Base-by-base conservation (phyloP, 2,888 invertebrate genomes). In the Nomada flava region DNA sequence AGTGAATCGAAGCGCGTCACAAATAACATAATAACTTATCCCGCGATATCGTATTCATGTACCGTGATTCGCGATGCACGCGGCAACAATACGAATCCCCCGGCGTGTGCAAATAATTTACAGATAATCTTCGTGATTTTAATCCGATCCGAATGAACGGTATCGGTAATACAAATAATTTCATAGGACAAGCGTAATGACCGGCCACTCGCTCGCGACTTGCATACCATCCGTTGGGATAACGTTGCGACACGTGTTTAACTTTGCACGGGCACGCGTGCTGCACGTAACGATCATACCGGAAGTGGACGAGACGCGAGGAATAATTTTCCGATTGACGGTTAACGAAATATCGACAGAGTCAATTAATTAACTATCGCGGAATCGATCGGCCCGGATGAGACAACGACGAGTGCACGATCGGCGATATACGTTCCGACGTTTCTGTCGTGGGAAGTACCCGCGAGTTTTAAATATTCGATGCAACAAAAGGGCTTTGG, bases 221-320 rank as follows among this genome's bases (percentile, higher is more conserved):
- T 68, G 53, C 26, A 42, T 60, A 26, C 78, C 69, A 67, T 63
- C 70, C 65, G 70, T 57, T 57, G 26, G 75, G 69, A 82, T 79
- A 82, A 82, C 52, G 52, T 78, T 75, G 62, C 68, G 57, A 26
- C 52, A 26, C 62, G 69, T 75, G 59, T 63, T 85, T 82, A 82
- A 85, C 65, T 73, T 69, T 64, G 53, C 63, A 73, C 57, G 64
- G 82, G 52, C 23, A 52, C 72, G 65, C 44, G 52, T 52, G 74
- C 63, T 42, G 47, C 57, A 15, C 72, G 72, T 73, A 75, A 72
- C 62, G 68, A 79, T 83, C 83, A 71, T 60, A 52, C 78, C 71
- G 71, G 73, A 82, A 85, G 79, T 26, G 55, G 44, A 13, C 67
- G 64, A 60, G 74, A 63, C 77, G 67, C 60, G 47, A 55, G 64